These are phyloP conservation scores for Drosophila lacicola DNA, from an alignment of 2,888 invertebrate genomes.

Conservation along the genomic window DNA sequence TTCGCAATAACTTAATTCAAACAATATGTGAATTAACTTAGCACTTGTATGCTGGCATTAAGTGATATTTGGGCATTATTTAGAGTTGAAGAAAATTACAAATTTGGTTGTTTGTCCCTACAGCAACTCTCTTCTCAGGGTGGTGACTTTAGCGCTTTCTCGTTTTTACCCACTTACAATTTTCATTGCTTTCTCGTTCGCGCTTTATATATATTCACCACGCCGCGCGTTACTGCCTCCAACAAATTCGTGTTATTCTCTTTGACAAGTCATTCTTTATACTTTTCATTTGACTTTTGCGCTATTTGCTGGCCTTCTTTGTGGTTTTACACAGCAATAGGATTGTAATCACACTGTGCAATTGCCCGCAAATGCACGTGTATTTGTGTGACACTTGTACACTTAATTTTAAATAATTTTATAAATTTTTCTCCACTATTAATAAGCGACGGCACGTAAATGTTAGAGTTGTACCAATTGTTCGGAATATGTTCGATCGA, in stretches of 20 bases:
- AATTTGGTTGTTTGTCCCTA: conserved; percentile 57
- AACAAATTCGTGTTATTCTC: conserved; percentile 60
- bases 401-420: conserved; percentile 29
- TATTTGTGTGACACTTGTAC: conserved; percentile 36
- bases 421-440: conserved; percentile 41
- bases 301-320: conserved; percentile 8
- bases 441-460: conserved; percentile 53
- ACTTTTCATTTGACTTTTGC: conserved; percentile 35
- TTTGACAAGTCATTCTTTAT: conserved; percentile 67
- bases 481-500: conserved; percentile 8
- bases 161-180: conserved; percentile 61
- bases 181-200: conserved; percentile 64
- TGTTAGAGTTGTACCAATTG: conserved; percentile 35
- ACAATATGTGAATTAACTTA: conserved; percentile 36
- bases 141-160: conserved; percentile 67
- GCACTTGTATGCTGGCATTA: conserved; percentile 31
- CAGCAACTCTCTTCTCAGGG: conserved; percentile 60
- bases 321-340: conserved; percentile 15
- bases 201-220: conserved; percentile 67
- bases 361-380: conserved; percentile 54
- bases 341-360: conserved; percentile 27
- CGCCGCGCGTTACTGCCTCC: conserved; percentile 59
- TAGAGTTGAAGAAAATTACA: conserved; percentile 52
- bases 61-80: conserved; percentile 41
- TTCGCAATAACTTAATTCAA: conserved; percentile 48